A percentile compares a stretch with the other conserved stretches of the same genome.
Evolutionary conservation across 1,140 invertebrate genomes (phyloP).

Genomic region (Stratiolaelaps scimitus): DNA sequence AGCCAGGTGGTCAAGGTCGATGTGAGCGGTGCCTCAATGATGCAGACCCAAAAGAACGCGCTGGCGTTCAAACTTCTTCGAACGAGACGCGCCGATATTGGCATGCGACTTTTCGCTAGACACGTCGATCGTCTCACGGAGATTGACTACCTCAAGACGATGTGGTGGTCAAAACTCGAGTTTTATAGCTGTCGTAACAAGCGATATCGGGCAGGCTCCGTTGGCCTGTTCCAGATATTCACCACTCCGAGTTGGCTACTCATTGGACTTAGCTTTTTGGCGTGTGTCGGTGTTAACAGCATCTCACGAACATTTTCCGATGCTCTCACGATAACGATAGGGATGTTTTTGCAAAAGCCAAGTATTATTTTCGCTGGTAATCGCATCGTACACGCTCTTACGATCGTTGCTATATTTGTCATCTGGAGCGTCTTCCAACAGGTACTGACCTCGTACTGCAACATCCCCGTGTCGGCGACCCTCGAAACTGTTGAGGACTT

Average conservation of each 20-base stretch:
- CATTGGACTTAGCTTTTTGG: not conserved
- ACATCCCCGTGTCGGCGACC: conserved; percentile 1
- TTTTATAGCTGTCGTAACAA: conserved; percentile 13
- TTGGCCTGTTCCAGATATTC: not conserved
- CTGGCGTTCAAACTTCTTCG: not conserved
- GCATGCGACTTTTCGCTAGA: not conserved
- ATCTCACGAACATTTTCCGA: not conserved
- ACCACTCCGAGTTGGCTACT: not conserved
- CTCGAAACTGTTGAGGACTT: not conserved
- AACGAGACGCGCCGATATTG: conserved; percentile 3
- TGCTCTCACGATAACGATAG: not conserved
- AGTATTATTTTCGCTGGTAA: not conserved
- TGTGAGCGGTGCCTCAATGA: too few relatives aligned
- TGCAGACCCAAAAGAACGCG: not conserved
- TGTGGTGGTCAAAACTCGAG: not conserved
- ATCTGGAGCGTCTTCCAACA: not conserved
- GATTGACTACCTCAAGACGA: conserved; percentile 10
- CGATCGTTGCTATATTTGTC: not conserved
- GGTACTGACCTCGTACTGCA: not conserved
- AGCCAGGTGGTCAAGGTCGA: too few relatives aligned
- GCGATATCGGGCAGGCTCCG: not conserved
- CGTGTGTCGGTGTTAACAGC: not conserved
- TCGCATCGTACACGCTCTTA: not conserved
- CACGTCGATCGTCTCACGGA: conserved; percentile 7
- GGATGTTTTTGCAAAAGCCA: conserved; percentile 18